phyloP scores from a whole-genome alignment of 2,113 vertebrate species.

The Raphicerus campestris region DNA sequence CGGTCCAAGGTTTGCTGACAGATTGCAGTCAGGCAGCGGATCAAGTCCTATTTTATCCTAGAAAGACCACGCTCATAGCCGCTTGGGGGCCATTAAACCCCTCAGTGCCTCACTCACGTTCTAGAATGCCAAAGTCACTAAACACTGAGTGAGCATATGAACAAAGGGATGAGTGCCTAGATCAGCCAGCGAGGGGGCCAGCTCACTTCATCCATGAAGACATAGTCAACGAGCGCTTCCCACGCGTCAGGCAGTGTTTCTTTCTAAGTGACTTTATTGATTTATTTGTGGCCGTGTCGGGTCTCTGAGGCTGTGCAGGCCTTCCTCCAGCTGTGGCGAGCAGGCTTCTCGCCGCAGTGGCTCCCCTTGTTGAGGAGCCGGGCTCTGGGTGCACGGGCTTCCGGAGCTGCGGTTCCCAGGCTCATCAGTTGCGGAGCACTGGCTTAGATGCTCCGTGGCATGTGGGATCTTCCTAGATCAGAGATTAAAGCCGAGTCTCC shows the following conservation, averaged over 20 bases:
- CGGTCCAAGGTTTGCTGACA: accelerated
- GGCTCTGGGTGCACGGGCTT: background rate
- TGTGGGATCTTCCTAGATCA: background rate
- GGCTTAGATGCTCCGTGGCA: background rate
- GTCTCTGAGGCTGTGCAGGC: accelerated
- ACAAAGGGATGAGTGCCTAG: accelerated
- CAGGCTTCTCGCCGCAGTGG: background rate
- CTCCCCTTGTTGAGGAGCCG: background rate
- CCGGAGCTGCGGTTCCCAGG: background rate
- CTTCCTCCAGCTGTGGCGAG: background rate
- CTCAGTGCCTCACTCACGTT: background rate
- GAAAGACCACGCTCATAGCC: background rate
- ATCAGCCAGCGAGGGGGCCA: background rate
- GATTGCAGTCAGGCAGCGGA: accelerated
- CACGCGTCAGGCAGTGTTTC: background rate
- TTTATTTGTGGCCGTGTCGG: background rate
- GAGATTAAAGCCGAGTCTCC: background rate
- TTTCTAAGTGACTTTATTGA: accelerated
- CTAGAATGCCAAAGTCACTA: background rate
- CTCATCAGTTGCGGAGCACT: accelerated
- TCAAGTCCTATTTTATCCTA: background rate
- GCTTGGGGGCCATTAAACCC: accelerated
- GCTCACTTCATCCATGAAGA: background rate
- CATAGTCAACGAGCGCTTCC: background rate
- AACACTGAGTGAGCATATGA: background rate